These are phyloP conservation scores for Crenichthys baileyi DNA, from an alignment of 2,797 vertebrate genomes.

Conservation along the genomic window DNA sequence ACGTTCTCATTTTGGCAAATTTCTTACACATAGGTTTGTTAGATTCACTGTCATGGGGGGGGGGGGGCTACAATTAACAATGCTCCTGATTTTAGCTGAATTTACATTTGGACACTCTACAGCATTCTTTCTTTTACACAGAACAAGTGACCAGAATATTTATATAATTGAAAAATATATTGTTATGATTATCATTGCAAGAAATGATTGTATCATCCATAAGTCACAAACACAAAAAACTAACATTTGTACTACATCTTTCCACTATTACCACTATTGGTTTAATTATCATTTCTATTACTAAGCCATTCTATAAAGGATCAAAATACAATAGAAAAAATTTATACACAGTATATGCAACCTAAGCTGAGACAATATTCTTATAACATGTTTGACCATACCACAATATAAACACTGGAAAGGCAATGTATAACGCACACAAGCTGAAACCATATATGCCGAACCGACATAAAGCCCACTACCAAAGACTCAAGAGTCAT, in stretches of 20 bases:
- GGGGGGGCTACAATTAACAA: not conserved
- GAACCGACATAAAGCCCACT: not conserved
- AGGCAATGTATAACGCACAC: not conserved
- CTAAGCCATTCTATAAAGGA: not conserved
- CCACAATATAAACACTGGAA: not conserved
- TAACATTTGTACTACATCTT: not conserved
- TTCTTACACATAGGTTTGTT: not conserved
- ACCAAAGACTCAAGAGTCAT: not conserved
- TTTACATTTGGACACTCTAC: not conserved
- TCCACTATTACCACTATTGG: not conserved
- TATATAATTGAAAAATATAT: not conserved
- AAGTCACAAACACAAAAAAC: not conserved
- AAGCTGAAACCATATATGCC: slow-evolving; percentile 2
- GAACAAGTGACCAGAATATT: not conserved
- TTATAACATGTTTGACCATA: not conserved
- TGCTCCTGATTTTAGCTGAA: not conserved
- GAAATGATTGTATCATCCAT: not conserved
- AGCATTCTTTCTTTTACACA: not conserved
- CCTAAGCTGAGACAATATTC: not conserved
- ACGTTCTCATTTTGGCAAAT: slow-evolving; percentile 16
- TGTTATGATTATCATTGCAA: not conserved
- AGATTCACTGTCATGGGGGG: not conserved
- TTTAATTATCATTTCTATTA: not conserved
- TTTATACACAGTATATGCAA: not conserved
- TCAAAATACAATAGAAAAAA: not conserved